Percentiles rank a stretch among this genome's conserved stretches.
phyloP scores from a whole-genome alignment of 2,797 vertebrate genomes.

The Sebastes minor region DNA sequence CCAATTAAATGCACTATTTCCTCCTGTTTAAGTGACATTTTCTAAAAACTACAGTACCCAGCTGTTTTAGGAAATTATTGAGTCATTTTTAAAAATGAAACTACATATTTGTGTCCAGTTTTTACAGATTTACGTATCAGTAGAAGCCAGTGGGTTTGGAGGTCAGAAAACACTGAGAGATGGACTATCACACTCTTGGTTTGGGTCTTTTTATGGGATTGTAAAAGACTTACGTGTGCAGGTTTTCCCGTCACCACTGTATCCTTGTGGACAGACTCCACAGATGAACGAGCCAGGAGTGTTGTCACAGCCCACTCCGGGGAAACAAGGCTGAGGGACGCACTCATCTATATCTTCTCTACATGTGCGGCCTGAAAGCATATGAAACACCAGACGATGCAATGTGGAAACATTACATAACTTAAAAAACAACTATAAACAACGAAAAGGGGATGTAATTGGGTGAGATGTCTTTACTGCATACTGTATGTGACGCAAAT shows the following conservation, averaged over 20 bases:
- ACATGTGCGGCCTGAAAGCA: conserved; percentile 78
- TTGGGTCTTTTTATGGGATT: too few species aligned
- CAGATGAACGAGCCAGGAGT: conserved; percentile 88
- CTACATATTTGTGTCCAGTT: background rate
- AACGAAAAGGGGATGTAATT: background rate
- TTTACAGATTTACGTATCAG: background rate
- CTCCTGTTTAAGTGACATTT: background rate
- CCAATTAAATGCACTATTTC: background rate
- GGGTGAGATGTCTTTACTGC: background rate
- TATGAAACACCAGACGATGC: background rate
- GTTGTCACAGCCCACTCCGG: conserved; percentile 85
- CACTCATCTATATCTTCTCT: conserved; percentile 91
- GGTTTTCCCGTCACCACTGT: conserved; percentile 83
- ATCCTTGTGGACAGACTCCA: conserved; percentile 84
- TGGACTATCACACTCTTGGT: background rate
- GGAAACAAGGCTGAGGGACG: conserved; percentile 84
- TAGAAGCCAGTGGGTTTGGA: too few species aligned
- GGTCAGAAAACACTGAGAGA: background rate
- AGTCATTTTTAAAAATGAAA: background rate
- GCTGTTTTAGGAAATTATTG: background rate
- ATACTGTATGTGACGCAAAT: background rate
- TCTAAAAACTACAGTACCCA: too few species aligned
- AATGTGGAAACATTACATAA: background rate
- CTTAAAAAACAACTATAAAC: background rate
- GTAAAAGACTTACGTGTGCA: conserved; percentile 78